Evolutionary conservation across 1,140 invertebrate genomes (phyloP).

Genomic region (Tetragonula clypearis): DNA sequence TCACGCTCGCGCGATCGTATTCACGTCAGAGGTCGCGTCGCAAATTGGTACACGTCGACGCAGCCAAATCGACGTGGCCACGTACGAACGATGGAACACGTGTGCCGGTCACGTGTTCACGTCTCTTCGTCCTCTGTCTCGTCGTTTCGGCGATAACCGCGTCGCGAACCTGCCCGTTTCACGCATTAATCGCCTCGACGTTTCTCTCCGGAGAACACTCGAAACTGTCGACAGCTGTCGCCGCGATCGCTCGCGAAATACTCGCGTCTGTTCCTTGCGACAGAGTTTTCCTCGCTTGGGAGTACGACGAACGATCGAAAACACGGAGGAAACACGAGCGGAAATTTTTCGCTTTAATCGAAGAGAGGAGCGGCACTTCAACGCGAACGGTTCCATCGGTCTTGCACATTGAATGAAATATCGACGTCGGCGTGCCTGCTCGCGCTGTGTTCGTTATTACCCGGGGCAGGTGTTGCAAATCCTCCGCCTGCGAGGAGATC

Average conservation of each 20-base stretch:
- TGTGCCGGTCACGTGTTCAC: not conserved
- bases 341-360: constrained; percentile 11
- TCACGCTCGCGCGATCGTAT: constrained; percentile 27
- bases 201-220: not conserved
- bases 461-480: not conserved
- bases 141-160: constrained; percentile 34
- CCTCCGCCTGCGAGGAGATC: not conserved
- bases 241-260: not conserved
- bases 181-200: constrained; percentile 50
- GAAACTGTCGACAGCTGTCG: constrained; percentile 12
- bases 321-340: not conserved
- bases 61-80: constrained; percentile 24
- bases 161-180: constrained; percentile 18
- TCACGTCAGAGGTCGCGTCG: constrained; percentile 35
- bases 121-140: constrained; percentile 4
- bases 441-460: constrained; percentile 13
- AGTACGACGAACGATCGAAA: not conserved
- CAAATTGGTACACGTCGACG: constrained; percentile 41
- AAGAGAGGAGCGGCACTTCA: not conserved
- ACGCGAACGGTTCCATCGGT: not conserved
- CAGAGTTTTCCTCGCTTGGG: not conserved
- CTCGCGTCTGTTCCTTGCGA: not conserved
- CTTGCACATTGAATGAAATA: not conserved
- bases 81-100: constrained; percentile 9
- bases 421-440: not conserved